Base-by-base conservation (phyloP, 2,888 invertebrate genomes). In the Patella ulyssiponensis region DNA sequence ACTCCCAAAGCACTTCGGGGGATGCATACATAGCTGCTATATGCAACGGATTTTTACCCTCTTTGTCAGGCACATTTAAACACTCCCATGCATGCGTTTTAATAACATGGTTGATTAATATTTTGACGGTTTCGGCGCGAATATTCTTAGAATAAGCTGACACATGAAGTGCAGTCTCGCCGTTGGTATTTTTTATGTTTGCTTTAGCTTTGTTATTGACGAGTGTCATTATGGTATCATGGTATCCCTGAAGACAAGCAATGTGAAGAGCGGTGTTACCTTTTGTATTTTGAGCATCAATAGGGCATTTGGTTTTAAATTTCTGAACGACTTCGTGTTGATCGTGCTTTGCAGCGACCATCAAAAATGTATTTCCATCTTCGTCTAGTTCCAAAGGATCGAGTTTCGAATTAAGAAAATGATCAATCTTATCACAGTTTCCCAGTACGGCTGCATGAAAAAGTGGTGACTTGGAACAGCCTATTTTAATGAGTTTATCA, bases 211-310 rank as follows among this genome's bases (percentile, higher is more conserved):
- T 90, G 71, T 74, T 78, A 27, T 83, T 77, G 14, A 90, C 76
- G 1, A 90, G 81, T 11, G 82, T 79, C 58, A 81, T 51, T 17
- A 89, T 83, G 4, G 86, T 83, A 14, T 87, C 85, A 27, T 81
- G 70, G 76, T 88, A 82, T 9, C 91, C 91, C 52, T 84, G 80
- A 17, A 84, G 83, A 73, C 88, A 88, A 1, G 91, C 90, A 52
- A 90, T 81, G 78, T 92, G 91, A 17, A 92, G 80, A 0, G 90
- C 86, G 1, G 91, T 91, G 80, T 90, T 87, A 1, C 90, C 90
- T 27, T 86, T 80, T 5, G 82, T 80, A 79, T 90, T 90, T 76
- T 84, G 79, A 3, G 78, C 77, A 80, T 90, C 86, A 27, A 89
- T 79, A 17, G 84, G 82, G 9, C 84, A 80, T 2, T 80, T 72